phyloP scores from a whole-genome alignment of 1,140 invertebrate genomes.

The Pectinophora gossypiella region DNA sequence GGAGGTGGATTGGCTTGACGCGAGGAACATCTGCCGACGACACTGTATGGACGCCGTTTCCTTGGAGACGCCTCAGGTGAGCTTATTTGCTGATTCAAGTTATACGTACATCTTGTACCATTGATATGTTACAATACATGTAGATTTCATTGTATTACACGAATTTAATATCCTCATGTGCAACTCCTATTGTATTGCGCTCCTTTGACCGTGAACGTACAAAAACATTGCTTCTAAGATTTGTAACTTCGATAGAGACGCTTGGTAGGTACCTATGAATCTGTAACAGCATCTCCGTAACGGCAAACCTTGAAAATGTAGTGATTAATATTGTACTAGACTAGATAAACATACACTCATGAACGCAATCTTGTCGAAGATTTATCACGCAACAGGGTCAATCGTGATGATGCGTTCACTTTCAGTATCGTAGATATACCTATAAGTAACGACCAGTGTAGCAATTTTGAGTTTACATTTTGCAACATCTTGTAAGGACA shows the following conservation, averaged over 20 bases:
- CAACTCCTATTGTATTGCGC: too few species aligned
- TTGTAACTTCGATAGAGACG: too few species aligned
- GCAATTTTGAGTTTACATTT: conserved; percentile 34
- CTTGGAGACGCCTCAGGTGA: conserved; percentile 87
- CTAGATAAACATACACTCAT: background rate
- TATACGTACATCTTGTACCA: too few species aligned
- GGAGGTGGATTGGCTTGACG: conserved; percentile 94
- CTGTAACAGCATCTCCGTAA: background rate
- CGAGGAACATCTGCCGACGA: conserved; percentile 92
- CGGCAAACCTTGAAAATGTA: conserved; percentile 5
- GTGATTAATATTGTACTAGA: background rate
- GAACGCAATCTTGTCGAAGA: conserved; percentile 5
- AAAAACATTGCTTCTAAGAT: too few species aligned
- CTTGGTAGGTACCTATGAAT: background rate
- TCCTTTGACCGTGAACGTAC: too few species aligned
- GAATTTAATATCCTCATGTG: too few species aligned
- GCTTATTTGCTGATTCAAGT: too few species aligned
- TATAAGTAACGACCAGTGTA: background rate
- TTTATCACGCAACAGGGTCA: conserved; percentile 39
- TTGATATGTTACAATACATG: too few species aligned
- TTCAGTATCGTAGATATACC: conserved; percentile 28
- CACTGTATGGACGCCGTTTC: conserved; percentile 96
- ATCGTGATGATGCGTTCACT: conserved; percentile 47
- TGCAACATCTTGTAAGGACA: conserved; percentile 21
- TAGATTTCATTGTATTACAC: too few species aligned